Evolutionary conservation across 2,113 vertebrate genomes (phyloP), one percentile per base, ranked within the genome.

Genomic region (Probosciger aterrimus): DNA sequence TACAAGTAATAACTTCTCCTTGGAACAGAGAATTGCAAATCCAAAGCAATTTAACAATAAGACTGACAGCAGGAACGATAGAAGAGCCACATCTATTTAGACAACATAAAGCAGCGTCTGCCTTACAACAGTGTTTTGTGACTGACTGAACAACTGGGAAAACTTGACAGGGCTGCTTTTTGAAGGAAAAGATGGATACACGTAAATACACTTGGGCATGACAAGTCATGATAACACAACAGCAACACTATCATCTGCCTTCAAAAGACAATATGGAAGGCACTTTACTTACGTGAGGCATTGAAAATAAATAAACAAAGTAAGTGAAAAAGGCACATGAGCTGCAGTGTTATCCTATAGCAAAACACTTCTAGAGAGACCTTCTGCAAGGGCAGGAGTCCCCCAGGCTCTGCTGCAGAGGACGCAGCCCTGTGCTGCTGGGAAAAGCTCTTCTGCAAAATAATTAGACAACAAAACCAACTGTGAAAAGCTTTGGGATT

Each of bases 401-500:
- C 93, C 94, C 60, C 57, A n/a, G 88, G 88, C 90, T 86, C 76
- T 15, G 88, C 80, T 52, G 65, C 57, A 19, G 77, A 90, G 52
- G 76, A 81, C 0, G 0, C 79, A 83, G 69, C 44, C 68, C 62
- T 1, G 0, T 2, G 0, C 85, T 88, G 90, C 53, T 0, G 3
- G 95, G 82, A 94, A 33, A 83, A 90, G 64, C 79, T 93, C 80
- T 94, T 92, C 95, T 25, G 2, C 64, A 55, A 62, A 93, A 91
- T 90, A 97, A 96, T 97, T 94, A 94, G 47, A 71, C 92, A 95
- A 80, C 78, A 96, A 95, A 94, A 87, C 55, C 86, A 90, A 91
- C 73, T 95, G 83, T 79, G 90, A 94, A 90, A 94, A 95, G 95
- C 93, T 88, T 55, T 96, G 96, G 95, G 95, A 97, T 41, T n/a